These are phyloP conservation scores for Hemicrepidius hirtus DNA, from an alignment of 2,888 invertebrate species.

Conservation along the genomic window DNA sequence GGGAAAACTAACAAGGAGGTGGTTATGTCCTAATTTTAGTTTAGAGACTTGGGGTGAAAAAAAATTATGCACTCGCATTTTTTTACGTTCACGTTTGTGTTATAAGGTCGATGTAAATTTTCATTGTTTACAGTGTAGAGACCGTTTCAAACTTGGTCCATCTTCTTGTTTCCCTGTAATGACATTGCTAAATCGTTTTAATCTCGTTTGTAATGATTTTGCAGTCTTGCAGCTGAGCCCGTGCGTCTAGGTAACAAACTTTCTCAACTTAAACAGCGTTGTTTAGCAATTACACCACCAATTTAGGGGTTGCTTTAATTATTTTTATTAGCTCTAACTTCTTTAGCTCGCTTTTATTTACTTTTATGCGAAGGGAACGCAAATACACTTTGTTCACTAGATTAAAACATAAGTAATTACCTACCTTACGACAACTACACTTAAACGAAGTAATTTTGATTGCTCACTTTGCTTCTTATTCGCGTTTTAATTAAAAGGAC, in stretches of 20 bases:
- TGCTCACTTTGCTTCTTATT: constrained; percentile 18
- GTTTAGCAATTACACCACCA: constrained; percentile 51
- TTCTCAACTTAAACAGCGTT: constrained; percentile 51
- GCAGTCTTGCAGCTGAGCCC: constrained; percentile 54
- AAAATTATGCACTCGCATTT: constrained; percentile 24
- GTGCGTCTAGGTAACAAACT: constrained; percentile 51
- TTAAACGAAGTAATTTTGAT: constrained; percentile 1
- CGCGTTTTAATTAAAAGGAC: constrained; percentile 9
- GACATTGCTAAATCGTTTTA: constrained; percentile 55
- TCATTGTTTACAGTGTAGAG: constrained; percentile 37
- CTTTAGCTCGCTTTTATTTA: constrained; percentile 48
- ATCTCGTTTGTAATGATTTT: constrained; percentile 54
- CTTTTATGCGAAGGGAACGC: constrained; percentile 35
- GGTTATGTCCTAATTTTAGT: no score
- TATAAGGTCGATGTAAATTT: constrained; percentile 28
- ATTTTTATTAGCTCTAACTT: constrained; percentile 51
- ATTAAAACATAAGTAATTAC: constrained; percentile 41
- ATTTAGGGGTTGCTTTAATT: constrained; percentile 50
- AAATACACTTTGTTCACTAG: constrained; percentile 31
- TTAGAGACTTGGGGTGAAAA: neutral
- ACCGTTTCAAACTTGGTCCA: constrained; percentile 46
- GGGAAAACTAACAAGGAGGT: no score
- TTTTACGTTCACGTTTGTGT: neutral
- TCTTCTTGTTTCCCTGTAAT: constrained; percentile 49
- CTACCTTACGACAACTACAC: constrained; percentile 13